A percentile compares a stretch with the other conserved stretches of the same genome.
Conservation (phyloP, 2,888 invertebrate species). For the Drosophila niveifrons region DNA sequence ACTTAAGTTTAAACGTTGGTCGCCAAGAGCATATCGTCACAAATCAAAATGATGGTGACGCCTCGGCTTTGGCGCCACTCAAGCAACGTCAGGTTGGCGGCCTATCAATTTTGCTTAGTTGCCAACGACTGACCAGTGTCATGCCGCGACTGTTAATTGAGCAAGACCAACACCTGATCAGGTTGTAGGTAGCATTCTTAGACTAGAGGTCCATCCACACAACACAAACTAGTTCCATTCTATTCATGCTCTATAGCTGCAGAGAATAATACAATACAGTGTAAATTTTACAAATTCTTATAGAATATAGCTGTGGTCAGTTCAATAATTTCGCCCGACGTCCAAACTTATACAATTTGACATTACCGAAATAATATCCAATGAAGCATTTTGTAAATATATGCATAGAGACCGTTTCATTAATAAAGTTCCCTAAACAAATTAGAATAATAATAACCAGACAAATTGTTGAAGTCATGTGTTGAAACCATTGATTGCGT, state of each 20-base stretch:
- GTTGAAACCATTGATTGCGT: slow-evolving; percentile 23
- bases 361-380: too few species aligned
- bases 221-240: slow-evolving; percentile 26
- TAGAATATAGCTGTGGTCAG: slow-evolving; percentile 64
- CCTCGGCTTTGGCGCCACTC: slow-evolving; percentile 32
- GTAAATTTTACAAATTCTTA: slow-evolving; percentile 68
- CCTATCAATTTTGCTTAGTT: slow-evolving; percentile 71
- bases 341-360: too few species aligned
- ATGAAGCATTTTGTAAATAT: too few species aligned
- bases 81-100: slow-evolving; percentile 25
- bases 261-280: slow-evolving; percentile 8
- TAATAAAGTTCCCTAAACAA: too few species aligned
- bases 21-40: slow-evolving; percentile 24
- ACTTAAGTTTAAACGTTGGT: slow-evolving; percentile 1
- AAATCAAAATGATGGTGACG: slow-evolving; percentile 39
- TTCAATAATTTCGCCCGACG: too few species aligned
- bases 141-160: slow-evolving; percentile 47
- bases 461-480: slow-evolving; percentile 8
- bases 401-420: too few species aligned
- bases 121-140: slow-evolving; percentile 31
- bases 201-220: slow-evolving; percentile 59
- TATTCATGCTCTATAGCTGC: slow-evolving; percentile 15
- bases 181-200: slow-evolving; percentile 15
- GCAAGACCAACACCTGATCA: slow-evolving; percentile 49
- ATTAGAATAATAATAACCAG: too few species aligned